phyloP scores from a whole-genome alignment of 2,888 invertebrate genomes.

The Sarcophaga caerulescens region DNA sequence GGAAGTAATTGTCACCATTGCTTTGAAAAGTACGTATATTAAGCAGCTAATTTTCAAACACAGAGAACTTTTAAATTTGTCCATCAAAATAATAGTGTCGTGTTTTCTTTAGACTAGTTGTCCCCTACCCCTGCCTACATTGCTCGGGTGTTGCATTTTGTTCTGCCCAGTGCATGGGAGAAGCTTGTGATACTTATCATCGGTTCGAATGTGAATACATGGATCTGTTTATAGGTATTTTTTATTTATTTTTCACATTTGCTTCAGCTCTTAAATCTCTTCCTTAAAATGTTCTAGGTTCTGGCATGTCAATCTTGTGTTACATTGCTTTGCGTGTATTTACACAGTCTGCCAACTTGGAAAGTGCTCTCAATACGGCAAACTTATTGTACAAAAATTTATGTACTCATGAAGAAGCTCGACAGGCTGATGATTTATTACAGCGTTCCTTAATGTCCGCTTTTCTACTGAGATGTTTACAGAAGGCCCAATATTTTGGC shows the following conservation, averaged over 20 bases:
- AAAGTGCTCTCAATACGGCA: conserved; percentile 79
- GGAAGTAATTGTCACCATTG: conserved; percentile 92
- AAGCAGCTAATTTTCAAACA: too few species aligned
- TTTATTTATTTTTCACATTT: neutral
- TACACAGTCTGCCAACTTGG: conserved; percentile 84
- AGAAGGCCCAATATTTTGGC: conserved; percentile 86
- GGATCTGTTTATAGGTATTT: conserved; percentile 87
- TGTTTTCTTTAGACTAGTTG: conserved; percentile 82
- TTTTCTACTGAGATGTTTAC: conserved; percentile 88
- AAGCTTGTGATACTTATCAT: conserved; percentile 86
- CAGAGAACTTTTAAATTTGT: too few species aligned
- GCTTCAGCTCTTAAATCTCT: neutral
- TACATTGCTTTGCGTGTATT: conserved; percentile 88
- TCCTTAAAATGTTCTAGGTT: conserved; percentile 81
- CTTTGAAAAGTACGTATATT: conserved; percentile 84
- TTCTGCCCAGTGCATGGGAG: conserved; percentile 84
- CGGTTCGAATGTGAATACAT: conserved; percentile 88
- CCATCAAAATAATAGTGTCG: neutral
- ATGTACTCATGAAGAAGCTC: conserved; percentile 85
- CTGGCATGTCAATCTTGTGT: conserved; percentile 91
- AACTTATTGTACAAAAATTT: conserved; percentile 84
- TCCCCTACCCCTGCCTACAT: conserved; percentile 87
- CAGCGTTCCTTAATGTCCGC: conserved; percentile 89
- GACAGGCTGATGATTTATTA: conserved; percentile 86
- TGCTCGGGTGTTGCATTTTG: conserved; percentile 92